phyloP scores from a whole-genome alignment of 2,888 invertebrate genomes.

The Rhyacophila evoluta region DNA sequence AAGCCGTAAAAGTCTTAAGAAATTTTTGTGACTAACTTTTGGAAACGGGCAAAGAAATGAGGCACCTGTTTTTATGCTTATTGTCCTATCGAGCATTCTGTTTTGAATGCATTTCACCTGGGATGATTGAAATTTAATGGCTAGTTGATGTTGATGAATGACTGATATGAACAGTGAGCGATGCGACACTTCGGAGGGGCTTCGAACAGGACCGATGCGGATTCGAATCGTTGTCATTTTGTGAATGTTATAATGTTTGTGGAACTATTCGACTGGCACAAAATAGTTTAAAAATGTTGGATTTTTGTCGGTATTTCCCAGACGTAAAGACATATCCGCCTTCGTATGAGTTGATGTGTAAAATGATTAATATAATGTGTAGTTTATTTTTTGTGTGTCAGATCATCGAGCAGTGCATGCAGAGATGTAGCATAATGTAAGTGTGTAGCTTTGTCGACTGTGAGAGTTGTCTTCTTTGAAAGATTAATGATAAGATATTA shows the following conservation, averaged over 20 bases:
- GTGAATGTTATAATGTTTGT: background rate
- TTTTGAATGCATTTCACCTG: background rate
- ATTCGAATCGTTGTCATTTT: background rate
- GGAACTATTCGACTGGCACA: slow-evolving; percentile 12
- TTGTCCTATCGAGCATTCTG: background rate
- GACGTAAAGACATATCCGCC: background rate
- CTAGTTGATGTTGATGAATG: background rate
- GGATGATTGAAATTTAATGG: background rate
- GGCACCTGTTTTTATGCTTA: background rate
- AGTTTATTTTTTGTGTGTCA: background rate
- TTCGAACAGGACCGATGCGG: background rate
- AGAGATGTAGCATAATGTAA: background rate
- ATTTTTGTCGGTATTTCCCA: background rate
- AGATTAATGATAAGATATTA: too few species aligned
- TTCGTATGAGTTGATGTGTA: background rate
- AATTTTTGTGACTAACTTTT: background rate
- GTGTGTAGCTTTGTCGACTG: background rate
- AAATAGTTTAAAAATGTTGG: background rate
- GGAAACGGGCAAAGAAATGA: background rate
- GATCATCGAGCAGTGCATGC: background rate
- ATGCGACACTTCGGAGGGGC: background rate
- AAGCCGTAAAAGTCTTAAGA: background rate
- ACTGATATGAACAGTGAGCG: background rate
- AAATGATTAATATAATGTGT: background rate
- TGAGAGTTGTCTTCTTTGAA: background rate